Evolutionary conservation across 2,888 invertebrate genomes (phyloP), one percentile per base, ranked within the genome.

Genomic region (Aquatica leii): DNA sequence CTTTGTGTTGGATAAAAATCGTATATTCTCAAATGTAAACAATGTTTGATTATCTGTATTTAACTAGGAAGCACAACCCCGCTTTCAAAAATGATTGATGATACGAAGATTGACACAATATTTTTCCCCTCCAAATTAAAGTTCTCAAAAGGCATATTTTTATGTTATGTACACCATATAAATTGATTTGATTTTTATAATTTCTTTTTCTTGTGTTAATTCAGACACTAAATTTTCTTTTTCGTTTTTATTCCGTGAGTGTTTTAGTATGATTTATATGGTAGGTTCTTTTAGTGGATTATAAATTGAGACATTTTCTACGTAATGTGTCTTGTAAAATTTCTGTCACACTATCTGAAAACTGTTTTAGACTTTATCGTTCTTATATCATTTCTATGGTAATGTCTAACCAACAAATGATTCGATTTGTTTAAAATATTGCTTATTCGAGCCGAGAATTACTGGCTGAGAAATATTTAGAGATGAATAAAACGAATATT

Each of bases 31-130:
- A 52, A 59, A 59, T 43, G 49, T 59, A 59, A 59, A 59, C 52
- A 52, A 43, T 41, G 55, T 24, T 17, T 24, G 59, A 52, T 59
- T 59, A 59, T 59, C 59, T 59, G n/a, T 51, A 51, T 59, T 52
- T 51, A 58, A 58, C 58, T 58, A 58, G 31, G 15, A 51, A 17
- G 14, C 50, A 35, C 14, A 46, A 37, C 50, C 50, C 51, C 54
- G 49, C 21, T 24, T 50, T 56, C 57, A 31, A 57, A 62, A 62
- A 52, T 62, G 62, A 62, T 62, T 62, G 62, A 62, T 62, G 57
- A 53, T 49, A 49, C 15, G 41, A 41, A 31, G 52, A 62, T 52
- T 48, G 62, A 53, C 62, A 31, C 37, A 31, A 54, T 54, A 54
- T 60, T 60, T 60, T 60, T 49, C 40, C 48, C 31, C 18, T 46